These are phyloP conservation scores for Ciconia maguari DNA, from an alignment of 2,113 vertebrate species.

Conservation along the genomic window DNA sequence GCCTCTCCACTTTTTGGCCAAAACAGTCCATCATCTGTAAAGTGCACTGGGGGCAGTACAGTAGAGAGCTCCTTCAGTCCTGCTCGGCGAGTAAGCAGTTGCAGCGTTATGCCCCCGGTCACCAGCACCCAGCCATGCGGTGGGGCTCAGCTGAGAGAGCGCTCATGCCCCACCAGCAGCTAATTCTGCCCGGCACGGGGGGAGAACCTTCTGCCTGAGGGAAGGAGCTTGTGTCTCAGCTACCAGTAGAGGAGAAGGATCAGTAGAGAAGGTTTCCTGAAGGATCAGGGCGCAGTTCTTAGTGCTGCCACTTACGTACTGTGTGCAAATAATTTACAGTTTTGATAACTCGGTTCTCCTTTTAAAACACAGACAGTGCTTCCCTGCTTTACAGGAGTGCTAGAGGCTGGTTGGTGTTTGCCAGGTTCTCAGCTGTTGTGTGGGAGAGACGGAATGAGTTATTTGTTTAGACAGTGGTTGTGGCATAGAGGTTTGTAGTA, in stretches of 20 bases:
- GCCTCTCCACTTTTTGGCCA: background rate
- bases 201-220: background rate
- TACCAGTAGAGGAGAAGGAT: background rate
- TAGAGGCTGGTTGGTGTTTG: background rate
- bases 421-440: background rate
- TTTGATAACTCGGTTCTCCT: background rate
- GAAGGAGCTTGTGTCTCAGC: background rate
- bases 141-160: background rate
- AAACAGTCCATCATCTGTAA: background rate
- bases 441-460: background rate
- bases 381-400: background rate
- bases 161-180: rapidly evolving
- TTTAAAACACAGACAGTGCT: background rate
- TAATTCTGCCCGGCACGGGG: rapidly evolving
- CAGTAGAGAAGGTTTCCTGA: background rate
- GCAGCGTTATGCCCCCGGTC: rapidly evolving
- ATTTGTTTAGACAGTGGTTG: background rate
- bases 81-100: background rate
- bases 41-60: background rate
- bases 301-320: background rate
- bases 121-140: background rate
- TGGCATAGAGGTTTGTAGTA: background rate
- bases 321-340: background rate
- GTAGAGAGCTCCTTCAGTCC: background rate
- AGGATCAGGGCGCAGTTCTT: background rate